Evolutionary conservation across 2,113 vertebrate species (phyloP).

Genomic region (Euleptes europaea): DNA sequence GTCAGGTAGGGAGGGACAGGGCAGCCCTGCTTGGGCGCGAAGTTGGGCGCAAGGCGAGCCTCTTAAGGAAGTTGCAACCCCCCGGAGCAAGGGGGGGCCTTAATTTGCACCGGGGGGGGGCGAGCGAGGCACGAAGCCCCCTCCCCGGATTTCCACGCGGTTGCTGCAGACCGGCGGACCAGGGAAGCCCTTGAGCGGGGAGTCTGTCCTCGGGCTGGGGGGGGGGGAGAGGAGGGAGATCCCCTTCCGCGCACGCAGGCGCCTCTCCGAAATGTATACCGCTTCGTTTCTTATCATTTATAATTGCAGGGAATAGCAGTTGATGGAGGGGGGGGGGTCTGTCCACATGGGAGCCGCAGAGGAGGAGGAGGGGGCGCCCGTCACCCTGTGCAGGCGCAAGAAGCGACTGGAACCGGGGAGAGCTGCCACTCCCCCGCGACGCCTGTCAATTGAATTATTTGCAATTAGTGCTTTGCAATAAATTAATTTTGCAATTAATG

Average conservation of each 20-base stretch:
- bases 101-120: background rate
- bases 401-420: background rate
- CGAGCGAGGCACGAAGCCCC: background rate
- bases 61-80: background rate
- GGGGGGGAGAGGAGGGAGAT: too few relatives aligned
- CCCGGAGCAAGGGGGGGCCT: background rate
- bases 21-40: too few relatives aligned
- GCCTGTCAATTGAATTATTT: too few relatives aligned
- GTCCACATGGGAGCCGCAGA: background rate
- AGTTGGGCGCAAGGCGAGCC: background rate
- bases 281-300: background rate
- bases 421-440: background rate
- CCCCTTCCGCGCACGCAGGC: background rate
- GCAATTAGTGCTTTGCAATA: too few relatives aligned
- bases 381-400: background rate
- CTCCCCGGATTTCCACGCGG: background rate
- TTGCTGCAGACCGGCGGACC: too few relatives aligned
- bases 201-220: too few relatives aligned
- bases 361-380: background rate
- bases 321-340: background rate
- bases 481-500: too few relatives aligned
- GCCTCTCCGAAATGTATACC: too few relatives aligned
- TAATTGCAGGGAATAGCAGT: background rate
- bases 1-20: background rate
- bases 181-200: background rate